Conservation (phyloP, 2,797 vertebrate species). For the Danio choprae region DNA sequence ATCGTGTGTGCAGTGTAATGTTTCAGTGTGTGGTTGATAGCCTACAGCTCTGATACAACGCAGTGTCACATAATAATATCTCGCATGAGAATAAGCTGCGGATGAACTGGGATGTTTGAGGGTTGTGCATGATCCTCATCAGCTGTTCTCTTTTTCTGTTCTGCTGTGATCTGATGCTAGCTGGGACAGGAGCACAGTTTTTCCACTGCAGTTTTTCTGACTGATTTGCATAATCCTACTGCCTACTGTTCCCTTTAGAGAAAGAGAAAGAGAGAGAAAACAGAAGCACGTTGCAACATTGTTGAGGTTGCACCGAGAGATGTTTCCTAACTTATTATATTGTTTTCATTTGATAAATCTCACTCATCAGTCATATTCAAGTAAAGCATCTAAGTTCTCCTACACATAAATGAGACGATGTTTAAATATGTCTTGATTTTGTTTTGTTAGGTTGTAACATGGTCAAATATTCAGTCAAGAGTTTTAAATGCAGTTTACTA, state of each 20-base stretch:
- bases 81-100: slow-evolving; percentile 14
- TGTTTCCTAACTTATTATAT: not conserved
- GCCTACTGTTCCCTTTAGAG: slow-evolving; percentile 44
- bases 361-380: not conserved
- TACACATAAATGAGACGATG: too few species aligned
- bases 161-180: slow-evolving; percentile 35
- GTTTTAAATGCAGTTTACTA: not conserved
- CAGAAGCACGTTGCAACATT: slow-evolving; percentile 7
- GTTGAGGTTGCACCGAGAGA: slow-evolving; percentile 3
- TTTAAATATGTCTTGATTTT: not conserved
- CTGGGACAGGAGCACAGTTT: slow-evolving; percentile 37
- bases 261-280: slow-evolving; percentile 11
- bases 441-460: not conserved
- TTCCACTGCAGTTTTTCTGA: slow-evolving; percentile 48
- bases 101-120: slow-evolving; percentile 42
- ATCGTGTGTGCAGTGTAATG: slow-evolving; percentile 17
- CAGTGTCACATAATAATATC: slow-evolving; percentile 17
- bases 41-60: slow-evolving; percentile 1
- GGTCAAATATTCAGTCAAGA: not conserved
- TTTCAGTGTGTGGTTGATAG: slow-evolving; percentile 40
- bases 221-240: slow-evolving; percentile 41
- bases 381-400: too few species aligned
- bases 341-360: not conserved
- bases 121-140: slow-evolving; percentile 35
- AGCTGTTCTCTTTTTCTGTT: slow-evolving; percentile 29